Evolutionary conservation across 2,113 vertebrate species (phyloP), one percentile per base, ranked within the genome.

Genomic region (Ailurus styani): DNA sequence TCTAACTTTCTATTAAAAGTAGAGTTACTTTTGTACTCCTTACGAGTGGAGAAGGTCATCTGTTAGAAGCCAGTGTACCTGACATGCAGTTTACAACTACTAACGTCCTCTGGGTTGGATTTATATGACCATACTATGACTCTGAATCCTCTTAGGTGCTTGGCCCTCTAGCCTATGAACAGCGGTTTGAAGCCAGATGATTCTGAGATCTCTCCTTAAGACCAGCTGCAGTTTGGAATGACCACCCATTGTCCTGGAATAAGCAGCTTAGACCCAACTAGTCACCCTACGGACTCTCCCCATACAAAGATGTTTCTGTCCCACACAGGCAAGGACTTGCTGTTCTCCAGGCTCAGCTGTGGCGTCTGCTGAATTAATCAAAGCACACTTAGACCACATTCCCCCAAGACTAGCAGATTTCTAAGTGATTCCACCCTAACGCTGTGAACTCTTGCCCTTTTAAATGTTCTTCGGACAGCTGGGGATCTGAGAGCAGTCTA

Each of bases 221-320:
- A 96, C 60, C 97, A 97, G 93, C 97, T 97, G 98, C 78, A 64
- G 31, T 78, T 94, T 31, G 52, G 73, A 93, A 95, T 95, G 97
- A 78, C 45, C 66, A 68, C n/a, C 94, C 83, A 87, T 91, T 97
- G 95, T 97, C 91, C 83, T 60, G 42, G 37, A 93, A 47, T 70
- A 66, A 97, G 91, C 47, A 95, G 96, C 60, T 93, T 83, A 85
- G 50, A 60, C 60, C 78, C 60, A n/a, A 68, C 34, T 45, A 68
- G 72, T 18, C 47, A 70, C 83, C 64, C 91, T 84, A 47, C 45
- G 29, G 37, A 82, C 84, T 37, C 37, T 97, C 91, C 93, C 60
- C 13, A 34, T 64, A 97, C 95, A 98, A 97, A 97, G 97, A 83
- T 78, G 60, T 96, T 91, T 98, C 98, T 98, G 97, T 98, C 73